phyloP scores from a whole-genome alignment of 1,140 invertebrate genomes.

The Hestina assimilis region DNA sequence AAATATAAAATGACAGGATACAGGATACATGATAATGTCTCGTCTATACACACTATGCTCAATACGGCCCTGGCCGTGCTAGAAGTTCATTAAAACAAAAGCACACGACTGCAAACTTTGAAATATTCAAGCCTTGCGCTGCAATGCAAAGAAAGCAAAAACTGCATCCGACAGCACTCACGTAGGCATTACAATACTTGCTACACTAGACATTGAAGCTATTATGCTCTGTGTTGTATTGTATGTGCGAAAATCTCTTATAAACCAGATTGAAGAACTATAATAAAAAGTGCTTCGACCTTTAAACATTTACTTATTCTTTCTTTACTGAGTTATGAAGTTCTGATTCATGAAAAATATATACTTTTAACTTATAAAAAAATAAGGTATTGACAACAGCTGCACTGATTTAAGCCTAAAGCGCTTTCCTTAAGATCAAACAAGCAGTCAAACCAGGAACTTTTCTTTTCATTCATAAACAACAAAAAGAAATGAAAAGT shows the following conservation, averaged over 20 bases:
- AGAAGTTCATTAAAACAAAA: slow-evolving; percentile 15
- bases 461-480: too few species aligned
- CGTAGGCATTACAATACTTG: background rate
- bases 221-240: background rate
- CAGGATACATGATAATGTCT: too few species aligned
- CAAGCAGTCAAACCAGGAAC: too few species aligned
- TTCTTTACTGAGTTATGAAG: background rate
- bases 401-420: too few species aligned
- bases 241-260: slow-evolving; percentile 2
- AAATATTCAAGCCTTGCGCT: slow-evolving; percentile 9
- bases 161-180: background rate
- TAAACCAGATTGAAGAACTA: slow-evolving; percentile 11
- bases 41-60: too few species aligned
- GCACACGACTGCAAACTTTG: slow-evolving; percentile 8
- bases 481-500: too few species aligned
- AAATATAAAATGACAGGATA: too few species aligned
- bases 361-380: background rate
- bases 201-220: background rate
- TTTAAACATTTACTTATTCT: background rate
- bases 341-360: background rate
- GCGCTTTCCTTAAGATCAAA: too few species aligned
- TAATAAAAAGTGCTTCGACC: background rate
- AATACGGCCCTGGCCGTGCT: background rate
- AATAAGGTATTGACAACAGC: too few species aligned
- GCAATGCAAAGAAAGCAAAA: slow-evolving; percentile 9